Conservation (phyloP, 2,797 vertebrate genomes). For the Rhabdomys pumilio region DNA sequence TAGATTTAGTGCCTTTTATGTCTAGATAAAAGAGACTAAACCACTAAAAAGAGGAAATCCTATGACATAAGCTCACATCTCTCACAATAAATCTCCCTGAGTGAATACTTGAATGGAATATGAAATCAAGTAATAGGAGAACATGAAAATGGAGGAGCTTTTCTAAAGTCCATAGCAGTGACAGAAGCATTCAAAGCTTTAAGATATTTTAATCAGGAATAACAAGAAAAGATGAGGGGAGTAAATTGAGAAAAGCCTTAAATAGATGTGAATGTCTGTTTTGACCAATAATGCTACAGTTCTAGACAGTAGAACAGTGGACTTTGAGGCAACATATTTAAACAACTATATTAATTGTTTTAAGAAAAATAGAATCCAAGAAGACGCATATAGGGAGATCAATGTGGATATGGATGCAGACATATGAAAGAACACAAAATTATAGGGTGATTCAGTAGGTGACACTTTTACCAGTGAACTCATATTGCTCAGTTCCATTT, state of each 20-base stretch:
- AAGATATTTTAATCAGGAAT: slow-evolving; percentile 3
- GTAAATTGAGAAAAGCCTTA: neutral
- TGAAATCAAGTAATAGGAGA: slow-evolving; percentile 18
- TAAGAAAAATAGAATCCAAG: slow-evolving; percentile 9
- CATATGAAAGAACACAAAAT: neutral
- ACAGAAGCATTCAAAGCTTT: neutral
- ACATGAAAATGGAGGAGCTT: neutral
- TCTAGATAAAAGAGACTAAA: neutral
- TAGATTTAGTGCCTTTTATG: neutral
- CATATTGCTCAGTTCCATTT: slow-evolving; percentile 9
- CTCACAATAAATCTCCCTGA: slow-evolving; percentile 15
- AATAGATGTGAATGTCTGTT: neutral
- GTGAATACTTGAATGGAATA: neutral
- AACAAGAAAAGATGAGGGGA: neutral
- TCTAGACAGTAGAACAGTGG: neutral
- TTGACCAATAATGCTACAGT: neutral
- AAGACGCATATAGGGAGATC: neutral
- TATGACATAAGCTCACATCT: neutral
- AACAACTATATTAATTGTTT: slow-evolving; percentile 34
- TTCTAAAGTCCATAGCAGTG: neutral
- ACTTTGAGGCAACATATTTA: neutral
- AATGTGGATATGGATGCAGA: neutral
- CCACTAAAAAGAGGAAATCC: neutral
- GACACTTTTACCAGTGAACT: slow-evolving; percentile 18
- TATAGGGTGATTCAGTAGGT: neutral